Conservation (phyloP, 2,113 vertebrate genomes). For the Hypocryptadius cinnamomeus region DNA sequence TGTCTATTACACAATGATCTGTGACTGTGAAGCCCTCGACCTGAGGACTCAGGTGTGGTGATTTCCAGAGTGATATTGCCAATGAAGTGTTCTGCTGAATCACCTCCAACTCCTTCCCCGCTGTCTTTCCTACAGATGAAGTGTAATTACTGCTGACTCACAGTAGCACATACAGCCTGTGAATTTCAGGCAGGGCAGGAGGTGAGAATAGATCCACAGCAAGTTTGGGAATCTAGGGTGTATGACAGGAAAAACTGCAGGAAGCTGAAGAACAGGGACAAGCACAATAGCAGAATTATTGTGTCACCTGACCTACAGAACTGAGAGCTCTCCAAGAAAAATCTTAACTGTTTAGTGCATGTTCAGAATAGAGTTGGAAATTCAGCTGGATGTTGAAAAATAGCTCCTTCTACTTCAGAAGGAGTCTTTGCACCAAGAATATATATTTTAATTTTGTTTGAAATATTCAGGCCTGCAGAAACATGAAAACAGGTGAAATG, state of each 20-base stretch:
- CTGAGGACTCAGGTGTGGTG: background rate
- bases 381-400: background rate
- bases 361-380: background rate
- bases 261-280: background rate
- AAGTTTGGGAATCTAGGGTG: background rate
- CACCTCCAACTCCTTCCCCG: background rate
- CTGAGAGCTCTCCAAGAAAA: background rate
- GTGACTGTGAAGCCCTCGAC: background rate
- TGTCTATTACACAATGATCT: background rate
- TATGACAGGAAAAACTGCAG: background rate
- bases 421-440: background rate
- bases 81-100: constrained; percentile 8
- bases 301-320: background rate
- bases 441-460: background rate
- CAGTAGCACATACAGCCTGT: background rate
- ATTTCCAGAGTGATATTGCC: background rate
- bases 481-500: background rate
- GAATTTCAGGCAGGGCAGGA: background rate
- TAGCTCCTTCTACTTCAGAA: background rate
- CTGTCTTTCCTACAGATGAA: background rate
- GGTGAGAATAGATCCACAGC: background rate
- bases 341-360: background rate
- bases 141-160: constrained; percentile 1
- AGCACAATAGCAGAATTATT: background rate
- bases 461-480: background rate